Percentiles rank a stretch among this genome's conserved stretches.
These are phyloP conservation scores for Rhodophaea formosa DNA, from an alignment of 2,888 invertebrate genomes.

Conservation along the genomic window DNA sequence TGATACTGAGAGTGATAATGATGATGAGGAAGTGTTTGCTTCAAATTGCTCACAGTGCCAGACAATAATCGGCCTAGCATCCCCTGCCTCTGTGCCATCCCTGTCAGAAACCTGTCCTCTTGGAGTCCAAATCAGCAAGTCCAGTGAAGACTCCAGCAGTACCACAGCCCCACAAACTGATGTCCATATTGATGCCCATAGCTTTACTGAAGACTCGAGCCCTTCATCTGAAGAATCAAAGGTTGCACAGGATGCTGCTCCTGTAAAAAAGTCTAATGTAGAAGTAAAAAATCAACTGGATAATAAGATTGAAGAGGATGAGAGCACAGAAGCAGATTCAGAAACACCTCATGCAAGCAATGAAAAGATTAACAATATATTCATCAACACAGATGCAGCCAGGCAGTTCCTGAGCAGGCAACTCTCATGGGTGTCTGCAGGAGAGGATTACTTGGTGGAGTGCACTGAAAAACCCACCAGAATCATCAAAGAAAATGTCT, in stretches of 20 bases:
- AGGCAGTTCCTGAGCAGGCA: conserved; percentile 88
- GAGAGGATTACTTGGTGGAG: conserved; percentile 85
- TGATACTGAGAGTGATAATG: conserved; percentile 83
- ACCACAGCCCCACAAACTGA: conserved; percentile 80
- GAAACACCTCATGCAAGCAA: conserved; percentile 49
- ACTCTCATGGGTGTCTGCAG: conserved; percentile 86
- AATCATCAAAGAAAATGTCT: conserved; percentile 87
- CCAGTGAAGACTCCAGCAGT: conserved; percentile 82
- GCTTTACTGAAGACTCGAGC: conserved; percentile 80
- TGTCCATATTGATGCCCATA: conserved; percentile 78
- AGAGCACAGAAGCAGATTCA: conserved; percentile 48
- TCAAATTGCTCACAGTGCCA: conserved; percentile 85
- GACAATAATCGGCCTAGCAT: conserved; percentile 78
- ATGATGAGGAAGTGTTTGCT: conserved; percentile 83
- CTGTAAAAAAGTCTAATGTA: conserved; percentile 50
- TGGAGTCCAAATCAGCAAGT: conserved; percentile 81
- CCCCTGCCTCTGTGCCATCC: conserved; percentile 82
- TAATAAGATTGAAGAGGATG: conserved; percentile 43
- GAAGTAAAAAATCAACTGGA: conserved; percentile 47
- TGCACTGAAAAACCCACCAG: conserved; percentile 84
- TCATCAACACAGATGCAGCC: conserved; percentile 90
- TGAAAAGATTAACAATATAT: conserved; percentile 83
- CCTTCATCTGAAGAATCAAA: conserved; percentile 80
- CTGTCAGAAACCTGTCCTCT: conserved; percentile 84
- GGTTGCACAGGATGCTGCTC: conserved; percentile 65